A percentile compares a stretch with the other conserved stretches of the same genome.
These are phyloP conservation scores for Heliothis peltigera DNA, from an alignment of 2,888 invertebrate genomes.

Conservation along the genomic window DNA sequence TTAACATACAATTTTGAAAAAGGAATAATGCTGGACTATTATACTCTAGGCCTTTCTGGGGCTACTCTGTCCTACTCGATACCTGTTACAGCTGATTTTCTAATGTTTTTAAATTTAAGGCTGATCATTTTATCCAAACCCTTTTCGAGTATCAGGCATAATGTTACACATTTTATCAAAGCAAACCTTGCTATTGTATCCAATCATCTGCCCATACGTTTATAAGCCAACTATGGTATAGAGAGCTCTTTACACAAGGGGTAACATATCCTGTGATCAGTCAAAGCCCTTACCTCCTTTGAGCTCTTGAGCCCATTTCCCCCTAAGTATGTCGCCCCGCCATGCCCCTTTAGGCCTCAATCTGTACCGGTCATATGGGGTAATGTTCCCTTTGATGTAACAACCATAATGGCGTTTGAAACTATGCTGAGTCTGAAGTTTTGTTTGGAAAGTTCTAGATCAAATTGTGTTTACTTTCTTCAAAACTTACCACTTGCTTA, in stretches of 20 bases:
- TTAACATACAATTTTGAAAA: not conserved
- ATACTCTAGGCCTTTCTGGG: too few species aligned
- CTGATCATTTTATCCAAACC: not conserved
- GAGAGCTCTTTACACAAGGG: conserved; percentile 29
- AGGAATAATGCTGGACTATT: too few species aligned
- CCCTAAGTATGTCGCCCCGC: conserved; percentile 48
- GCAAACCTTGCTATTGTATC: not conserved
- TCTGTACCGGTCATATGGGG: conserved; percentile 47
- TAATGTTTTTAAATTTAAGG: too few species aligned
- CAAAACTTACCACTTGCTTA: too few species aligned
- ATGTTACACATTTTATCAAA: not conserved
- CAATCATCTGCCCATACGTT: conserved; percentile 1
- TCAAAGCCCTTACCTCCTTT: conserved; percentile 53
- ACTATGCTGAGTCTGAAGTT: conserved; percentile 17
- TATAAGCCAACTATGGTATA: conserved; percentile 31
- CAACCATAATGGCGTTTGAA: conserved; percentile 14
- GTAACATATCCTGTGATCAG: conserved; percentile 56
- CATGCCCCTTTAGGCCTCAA: conserved; percentile 50
- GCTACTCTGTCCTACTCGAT: too few species aligned
- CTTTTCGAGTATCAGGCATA: not conserved
- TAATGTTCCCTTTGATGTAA: conserved; percentile 50
- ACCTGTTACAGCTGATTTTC: too few species aligned
- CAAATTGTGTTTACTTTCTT: not conserved
- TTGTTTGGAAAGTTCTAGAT: conserved; percentile 8
- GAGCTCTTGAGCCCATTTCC: conserved; percentile 53